phyloP scores from a whole-genome alignment of 2,888 invertebrate species.

The Cyclophora punctaria region DNA sequence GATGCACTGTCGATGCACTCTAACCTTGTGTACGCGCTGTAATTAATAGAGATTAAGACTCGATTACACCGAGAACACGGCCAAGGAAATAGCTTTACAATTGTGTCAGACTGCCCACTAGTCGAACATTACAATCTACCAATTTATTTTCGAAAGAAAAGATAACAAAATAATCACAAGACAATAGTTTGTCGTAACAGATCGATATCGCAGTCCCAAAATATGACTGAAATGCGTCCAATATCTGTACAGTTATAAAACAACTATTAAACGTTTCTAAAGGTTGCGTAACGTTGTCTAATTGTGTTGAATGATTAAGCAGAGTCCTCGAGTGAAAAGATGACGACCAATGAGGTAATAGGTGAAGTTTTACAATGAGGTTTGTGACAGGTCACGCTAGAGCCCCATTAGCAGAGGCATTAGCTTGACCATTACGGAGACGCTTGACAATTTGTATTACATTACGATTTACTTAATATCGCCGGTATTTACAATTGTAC shows the following conservation, averaged over 20 bases:
- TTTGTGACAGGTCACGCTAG: constrained; percentile 25
- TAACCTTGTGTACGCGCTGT: constrained; percentile 30
- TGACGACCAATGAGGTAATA: constrained; percentile 17
- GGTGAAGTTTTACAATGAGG: constrained; percentile 13
- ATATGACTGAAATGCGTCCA: constrained; percentile 14
- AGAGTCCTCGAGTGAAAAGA: constrained; percentile 24
- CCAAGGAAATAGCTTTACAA: too few species aligned
- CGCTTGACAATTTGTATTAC: too few species aligned
- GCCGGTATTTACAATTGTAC: too few species aligned
- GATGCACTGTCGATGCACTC: constrained; percentile 33
- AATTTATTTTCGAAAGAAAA: too few species aligned
- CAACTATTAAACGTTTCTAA: constrained; percentile 16
- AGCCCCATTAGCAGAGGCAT: constrained; percentile 3
- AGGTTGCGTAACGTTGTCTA: constrained; percentile 36
- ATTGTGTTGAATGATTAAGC: constrained; percentile 37
- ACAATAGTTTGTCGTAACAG: not conserved
- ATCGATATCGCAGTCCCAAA: constrained; percentile 4
- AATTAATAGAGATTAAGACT: constrained; percentile 7
- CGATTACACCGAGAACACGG: too few species aligned
- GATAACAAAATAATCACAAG: too few species aligned
- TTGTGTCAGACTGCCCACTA: too few species aligned
- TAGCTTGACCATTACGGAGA: too few species aligned
- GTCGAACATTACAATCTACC: too few species aligned
- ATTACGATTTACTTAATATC: too few species aligned
- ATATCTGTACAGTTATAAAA: constrained; percentile 20